Conservation (phyloP, 2,113 vertebrate genomes). For the Porphyrio hochstetteri region DNA sequence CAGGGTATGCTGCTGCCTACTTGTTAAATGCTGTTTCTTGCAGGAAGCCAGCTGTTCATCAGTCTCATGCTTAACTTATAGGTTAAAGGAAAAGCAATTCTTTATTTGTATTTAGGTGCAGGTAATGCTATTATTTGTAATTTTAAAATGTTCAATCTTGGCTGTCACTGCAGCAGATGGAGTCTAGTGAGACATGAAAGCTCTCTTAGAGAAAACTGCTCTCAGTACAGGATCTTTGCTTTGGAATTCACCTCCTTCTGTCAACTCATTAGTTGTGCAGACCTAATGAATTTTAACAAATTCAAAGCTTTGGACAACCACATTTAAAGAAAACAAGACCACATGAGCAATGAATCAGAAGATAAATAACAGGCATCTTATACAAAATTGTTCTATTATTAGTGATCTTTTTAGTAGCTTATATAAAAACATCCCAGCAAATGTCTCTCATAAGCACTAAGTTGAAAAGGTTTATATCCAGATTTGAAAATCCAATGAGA, state of each 20-base stretch:
- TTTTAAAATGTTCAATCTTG: not conserved
- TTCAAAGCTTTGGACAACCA: not conserved
- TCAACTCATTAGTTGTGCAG: not conserved
- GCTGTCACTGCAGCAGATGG: not conserved
- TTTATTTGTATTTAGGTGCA: not conserved
- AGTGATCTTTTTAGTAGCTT: not conserved
- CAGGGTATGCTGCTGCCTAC: not conserved
- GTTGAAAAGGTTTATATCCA: constrained; percentile 59
- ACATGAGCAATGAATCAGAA: not conserved
- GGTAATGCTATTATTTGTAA: not conserved
- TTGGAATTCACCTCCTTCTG: not conserved
- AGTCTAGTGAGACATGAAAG: not conserved
- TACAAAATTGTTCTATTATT: not conserved
- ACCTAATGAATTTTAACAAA: not conserved
- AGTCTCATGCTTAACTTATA: not conserved
- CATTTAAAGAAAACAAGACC: not conserved
- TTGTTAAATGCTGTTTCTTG: not conserved
- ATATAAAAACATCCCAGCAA: not conserved
- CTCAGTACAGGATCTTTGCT: not conserved
- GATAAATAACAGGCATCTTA: not conserved
- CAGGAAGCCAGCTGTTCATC: not conserved
- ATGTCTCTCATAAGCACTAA: not conserved
- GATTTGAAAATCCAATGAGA: constrained; percentile 77
- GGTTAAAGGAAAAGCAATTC: not conserved
- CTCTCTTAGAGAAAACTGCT: not conserved